Percentiles rank a stretch among this genome's conserved stretches.
Conservation (phyloP, 1,140 invertebrate species). For the Stegodyphus dumicola region DNA sequence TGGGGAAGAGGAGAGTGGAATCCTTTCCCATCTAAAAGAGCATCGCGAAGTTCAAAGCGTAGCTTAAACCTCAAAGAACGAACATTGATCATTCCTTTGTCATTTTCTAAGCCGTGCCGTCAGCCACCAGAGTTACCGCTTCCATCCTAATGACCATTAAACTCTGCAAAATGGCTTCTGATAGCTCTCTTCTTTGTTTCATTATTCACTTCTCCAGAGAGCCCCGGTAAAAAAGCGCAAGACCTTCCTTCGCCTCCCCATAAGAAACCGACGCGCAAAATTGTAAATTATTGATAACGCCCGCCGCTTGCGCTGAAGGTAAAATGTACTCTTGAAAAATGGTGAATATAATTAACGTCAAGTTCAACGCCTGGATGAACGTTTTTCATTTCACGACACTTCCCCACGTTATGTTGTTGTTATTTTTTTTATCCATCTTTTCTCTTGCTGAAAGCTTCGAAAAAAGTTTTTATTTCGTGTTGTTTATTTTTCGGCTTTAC, state of each 20-base stretch:
- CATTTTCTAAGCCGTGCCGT: neutral
- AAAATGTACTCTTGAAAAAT: conserved; percentile 14
- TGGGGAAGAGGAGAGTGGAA: neutral
- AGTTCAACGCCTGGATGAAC: neutral
- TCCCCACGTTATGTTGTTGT: too few relatives aligned
- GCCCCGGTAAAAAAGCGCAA: neutral
- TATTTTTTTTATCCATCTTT: too few relatives aligned
- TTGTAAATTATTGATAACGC: conserved; percentile 10
- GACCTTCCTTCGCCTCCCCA: neutral
- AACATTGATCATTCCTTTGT: neutral
- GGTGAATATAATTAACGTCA: conserved; percentile 12
- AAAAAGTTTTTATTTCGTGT: too few relatives aligned
- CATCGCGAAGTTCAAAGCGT: neutral
- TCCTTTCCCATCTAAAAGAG: neutral
- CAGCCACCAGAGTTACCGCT: neutral
- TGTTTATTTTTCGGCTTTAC: too few relatives aligned
- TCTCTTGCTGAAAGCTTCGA: too few relatives aligned
- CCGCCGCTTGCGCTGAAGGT: neutral
- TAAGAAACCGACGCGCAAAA: neutral
- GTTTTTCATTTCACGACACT: neutral
- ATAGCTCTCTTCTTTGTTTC: neutral
- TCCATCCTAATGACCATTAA: conserved; percentile 16
- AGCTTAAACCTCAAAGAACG: neutral
- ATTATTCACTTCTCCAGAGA: conserved; percentile 1
- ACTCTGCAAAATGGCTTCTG: conserved; percentile 1